These are phyloP conservation scores for Erebia epiphron DNA, from an alignment of 2,888 invertebrate species.

Conservation along the genomic window DNA sequence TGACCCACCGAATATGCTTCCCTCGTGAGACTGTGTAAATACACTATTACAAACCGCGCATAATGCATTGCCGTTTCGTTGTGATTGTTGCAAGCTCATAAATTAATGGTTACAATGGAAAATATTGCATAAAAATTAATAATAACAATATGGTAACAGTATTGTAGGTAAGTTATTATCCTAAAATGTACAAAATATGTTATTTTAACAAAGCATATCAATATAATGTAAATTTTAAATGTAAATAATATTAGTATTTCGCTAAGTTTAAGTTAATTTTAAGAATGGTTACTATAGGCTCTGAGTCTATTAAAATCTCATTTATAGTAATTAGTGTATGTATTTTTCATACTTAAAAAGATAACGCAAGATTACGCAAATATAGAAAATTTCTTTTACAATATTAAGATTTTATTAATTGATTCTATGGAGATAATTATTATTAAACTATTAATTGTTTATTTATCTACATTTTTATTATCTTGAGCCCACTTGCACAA, in stretches of 20 bases:
- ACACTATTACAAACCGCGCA: too few species aligned
- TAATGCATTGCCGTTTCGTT: too few species aligned
- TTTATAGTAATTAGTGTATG: background rate
- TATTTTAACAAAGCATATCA: slow-evolving; percentile 73
- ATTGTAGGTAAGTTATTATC: slow-evolving; percentile 2
- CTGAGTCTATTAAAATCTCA: slow-evolving; percentile 14
- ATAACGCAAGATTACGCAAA: background rate
- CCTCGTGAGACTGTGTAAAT: too few species aligned
- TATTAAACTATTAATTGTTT: background rate
- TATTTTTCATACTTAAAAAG: slow-evolving; percentile 14
- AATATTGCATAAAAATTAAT: background rate
- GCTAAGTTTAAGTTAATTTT: background rate
- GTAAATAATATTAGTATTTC: slow-evolving; percentile 46
- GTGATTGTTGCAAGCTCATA: too few species aligned
- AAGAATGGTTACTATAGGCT: slow-evolving; percentile 3
- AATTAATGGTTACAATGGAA: background rate
- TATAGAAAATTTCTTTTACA: background rate
- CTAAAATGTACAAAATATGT: slow-evolving; percentile 45
- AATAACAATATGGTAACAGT: background rate
- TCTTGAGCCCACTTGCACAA: background rate
- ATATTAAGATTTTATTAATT: background rate
- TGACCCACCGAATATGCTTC: too few species aligned
- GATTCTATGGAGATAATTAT: background rate
- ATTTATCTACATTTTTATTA: background rate
- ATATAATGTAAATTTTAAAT: slow-evolving; percentile 52